Conservation (phyloP, 2,113 vertebrate genomes). For the Microtus montanus region DNA sequence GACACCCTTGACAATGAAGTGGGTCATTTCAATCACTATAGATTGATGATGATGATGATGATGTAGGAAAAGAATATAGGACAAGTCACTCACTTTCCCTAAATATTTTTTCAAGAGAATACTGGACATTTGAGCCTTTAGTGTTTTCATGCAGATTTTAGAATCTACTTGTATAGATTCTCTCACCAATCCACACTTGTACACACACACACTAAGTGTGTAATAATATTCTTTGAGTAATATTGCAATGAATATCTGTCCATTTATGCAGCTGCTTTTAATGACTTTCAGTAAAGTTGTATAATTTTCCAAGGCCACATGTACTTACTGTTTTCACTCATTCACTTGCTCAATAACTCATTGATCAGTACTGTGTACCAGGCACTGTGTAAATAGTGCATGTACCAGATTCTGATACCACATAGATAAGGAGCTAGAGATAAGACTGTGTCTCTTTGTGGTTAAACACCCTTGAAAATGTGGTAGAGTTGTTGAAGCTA, state of each 20-base stretch:
- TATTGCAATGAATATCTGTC: conserved; percentile 18
- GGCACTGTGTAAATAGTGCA: too few species aligned
- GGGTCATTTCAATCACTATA: not conserved
- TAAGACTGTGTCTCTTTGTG: not conserved
- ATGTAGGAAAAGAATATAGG: not conserved
- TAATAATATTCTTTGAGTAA: not conserved
- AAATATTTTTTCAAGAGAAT: not conserved
- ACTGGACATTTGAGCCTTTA: not conserved
- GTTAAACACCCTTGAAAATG: not conserved
- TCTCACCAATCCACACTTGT: not conserved
- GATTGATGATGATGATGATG: not conserved
- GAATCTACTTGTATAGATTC: not conserved
- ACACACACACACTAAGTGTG: not conserved
- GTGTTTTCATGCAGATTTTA: conserved; percentile 55
- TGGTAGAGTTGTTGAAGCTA: not conserved
- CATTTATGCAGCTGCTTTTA: not conserved
- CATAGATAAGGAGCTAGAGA: not conserved
- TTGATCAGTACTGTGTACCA: too few species aligned
- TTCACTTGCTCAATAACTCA: too few species aligned
- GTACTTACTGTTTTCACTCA: not conserved
- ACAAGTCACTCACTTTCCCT: not conserved
- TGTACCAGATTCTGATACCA: not conserved
- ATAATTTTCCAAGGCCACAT: not conserved
- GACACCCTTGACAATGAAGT: too few species aligned
- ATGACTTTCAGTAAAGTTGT: not conserved